Evolutionary conservation across 2,113 vertebrate species (phyloP), one percentile per base, ranked within the genome.

Genomic region (Plectropomus leopardus): DNA sequence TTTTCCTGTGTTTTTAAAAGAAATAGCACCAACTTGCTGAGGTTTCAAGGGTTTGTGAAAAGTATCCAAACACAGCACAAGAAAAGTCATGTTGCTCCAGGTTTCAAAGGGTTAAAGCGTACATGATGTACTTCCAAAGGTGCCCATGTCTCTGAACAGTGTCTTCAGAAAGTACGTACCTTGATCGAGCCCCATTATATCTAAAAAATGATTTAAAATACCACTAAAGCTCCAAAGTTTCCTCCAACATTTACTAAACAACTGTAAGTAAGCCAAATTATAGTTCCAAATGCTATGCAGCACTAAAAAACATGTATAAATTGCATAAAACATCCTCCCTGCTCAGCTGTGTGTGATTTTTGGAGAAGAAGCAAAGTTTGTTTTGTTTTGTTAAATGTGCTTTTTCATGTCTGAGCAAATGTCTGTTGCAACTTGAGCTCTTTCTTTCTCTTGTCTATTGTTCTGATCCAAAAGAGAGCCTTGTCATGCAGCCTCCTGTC

Each of bases 381-480:
- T 42, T 42, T 13, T 23, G 21, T 34, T 54, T 71, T 73, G 2
- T 32, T 13, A 28, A 45, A 6, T 26, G 30, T 74, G 30, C 24
- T 70, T 82, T 74, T 82, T 65, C 42, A 70, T 75, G 34, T 59
- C 36, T 28, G 47, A 71, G 76, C 58, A 82, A 74, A 67, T 65
- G 59, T 85, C 51, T 80, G 42, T 72, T 73, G 85, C 51, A 87
- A 85, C 70, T 34, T 51, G 74, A 92, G 75, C 40, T 61, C 34
- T 71, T 88, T 89, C 63, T 73, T 76, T 58, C 59, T 76, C 57
- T 54, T 86, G 67, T 92, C 76, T 88, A 70, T 92, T 90, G 89
- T 93, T 84, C 61, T 82, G 73, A 91, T 88, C 81, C 73, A 77
- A 72, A 89, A 78, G n/a, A 84, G 74, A 50, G 78, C 71, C 86